Conservation (phyloP, 2,888 invertebrate species). For the Ochlodes sylvanus region DNA sequence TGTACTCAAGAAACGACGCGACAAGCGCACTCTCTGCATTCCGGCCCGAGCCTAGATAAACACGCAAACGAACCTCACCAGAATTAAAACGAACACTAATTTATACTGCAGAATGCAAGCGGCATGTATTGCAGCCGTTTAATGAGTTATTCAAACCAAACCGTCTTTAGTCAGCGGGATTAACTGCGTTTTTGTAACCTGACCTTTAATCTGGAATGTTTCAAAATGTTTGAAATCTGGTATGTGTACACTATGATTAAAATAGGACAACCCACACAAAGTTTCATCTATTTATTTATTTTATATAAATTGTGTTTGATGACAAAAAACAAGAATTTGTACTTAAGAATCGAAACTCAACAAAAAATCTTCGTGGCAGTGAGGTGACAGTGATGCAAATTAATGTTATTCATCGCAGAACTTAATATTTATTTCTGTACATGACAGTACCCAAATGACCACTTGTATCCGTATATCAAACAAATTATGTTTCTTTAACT, state of each 20-base stretch:
- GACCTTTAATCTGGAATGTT: slow-evolving; percentile 11
- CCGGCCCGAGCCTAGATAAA: slow-evolving; percentile 50
- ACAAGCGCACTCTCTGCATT: slow-evolving; percentile 52
- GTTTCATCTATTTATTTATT: too few relatives aligned
- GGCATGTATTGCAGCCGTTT: slow-evolving; percentile 31
- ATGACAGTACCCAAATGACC: too few relatives aligned
- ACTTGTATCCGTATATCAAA: too few relatives aligned
- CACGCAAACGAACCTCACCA: slow-evolving; percentile 44
- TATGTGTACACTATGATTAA: not conserved
- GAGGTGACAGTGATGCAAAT: too few relatives aligned
- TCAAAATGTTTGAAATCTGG: too few relatives aligned
- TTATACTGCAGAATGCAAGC: slow-evolving; percentile 41
- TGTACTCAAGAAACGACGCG: slow-evolving; percentile 40
- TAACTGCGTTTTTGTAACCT: slow-evolving; percentile 14
- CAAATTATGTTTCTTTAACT: too few relatives aligned
- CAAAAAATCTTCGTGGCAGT: too few relatives aligned
- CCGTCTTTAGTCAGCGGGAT: slow-evolving; percentile 2
- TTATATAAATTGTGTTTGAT: too few relatives aligned
- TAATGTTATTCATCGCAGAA: too few relatives aligned
- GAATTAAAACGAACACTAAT: slow-evolving; percentile 37
- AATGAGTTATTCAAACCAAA: slow-evolving; percentile 29
- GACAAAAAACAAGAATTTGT: too few relatives aligned
- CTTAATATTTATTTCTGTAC: too few relatives aligned
- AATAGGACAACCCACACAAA: not conserved
- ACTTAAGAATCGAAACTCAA: too few relatives aligned